Evolutionary conservation across 2,888 invertebrate species (phyloP), one percentile per base, ranked within the genome.

Genomic region (Tipula confusa): DNA sequence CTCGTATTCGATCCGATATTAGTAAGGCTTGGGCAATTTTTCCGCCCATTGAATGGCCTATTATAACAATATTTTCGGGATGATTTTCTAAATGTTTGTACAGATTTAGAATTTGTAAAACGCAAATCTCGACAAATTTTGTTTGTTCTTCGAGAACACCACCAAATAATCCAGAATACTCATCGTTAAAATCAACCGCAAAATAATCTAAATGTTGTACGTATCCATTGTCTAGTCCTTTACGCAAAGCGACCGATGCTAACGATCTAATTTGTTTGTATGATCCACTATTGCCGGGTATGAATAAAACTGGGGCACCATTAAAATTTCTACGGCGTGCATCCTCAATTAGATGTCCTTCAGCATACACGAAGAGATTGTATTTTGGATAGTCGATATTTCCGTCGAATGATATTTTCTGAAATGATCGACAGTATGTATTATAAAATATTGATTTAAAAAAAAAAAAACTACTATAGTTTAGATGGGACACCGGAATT

Each of bases 31-130:
- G 94, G 0, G 96, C 95, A 84, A 97, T 91, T 82, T 97, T 90
- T 13, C 97, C 97, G 85, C 97, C 97, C 96, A 98, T 97, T 7
- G 98, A 99, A 91, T 99, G 98, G 5, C 98, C 98, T 88, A 98
- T 93, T 0, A 99, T 88, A 81, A 98, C 92, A 15, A 99, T 93
- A 81, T 92, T 91, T 31, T 88, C 89, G 0, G 92, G 94, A 86
- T 86, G 86, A 83, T 89, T 88, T 11, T 90, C 90, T 84, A 90
- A 86, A 85, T 89, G 86, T 84, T 89, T 89, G 85, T 98, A 98
- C 79, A 98, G 89, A 83, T 92, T 91, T 84, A 97, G 90, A 87
- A 98, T 94, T 86, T 92, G 92, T 83, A 92, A 89, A 83, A 98
- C 92, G 85, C 94, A 94, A 82, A 91, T 89, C 81, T 93, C 92